Evolutionary conservation across 2,888 invertebrate genomes (phyloP), one percentile per base, ranked within the genome.

Genomic region (Pseudolycoriella hygida): DNA sequence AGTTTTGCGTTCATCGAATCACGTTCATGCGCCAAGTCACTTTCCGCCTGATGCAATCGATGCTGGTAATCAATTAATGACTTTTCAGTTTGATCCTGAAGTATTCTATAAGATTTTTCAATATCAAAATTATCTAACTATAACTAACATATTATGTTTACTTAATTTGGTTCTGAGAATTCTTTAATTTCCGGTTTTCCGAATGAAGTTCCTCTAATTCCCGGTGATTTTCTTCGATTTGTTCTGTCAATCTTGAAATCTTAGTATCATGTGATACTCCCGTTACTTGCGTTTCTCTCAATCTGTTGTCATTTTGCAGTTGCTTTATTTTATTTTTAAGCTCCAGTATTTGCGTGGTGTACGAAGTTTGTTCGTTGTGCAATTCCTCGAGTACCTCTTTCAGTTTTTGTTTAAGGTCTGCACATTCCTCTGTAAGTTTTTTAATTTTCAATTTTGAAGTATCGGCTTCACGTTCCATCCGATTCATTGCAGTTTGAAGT

Each of bases 51-150:
- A 37, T 73, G 56, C 32, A 83, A 59, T 60, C 81, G 78, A 57
- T 70, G 72, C 60, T 83, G 82, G 46, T 76, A 68, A 52, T 82
- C 80, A 45, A 70, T 68, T 48, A 80, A 68, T 40, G 79, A 74
- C 54, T 77, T 73, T 60, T 85, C 84, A 3, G 81, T 80, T 67
- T 85, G 82, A 54, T 81, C 73, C 55, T 85, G 82, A 42, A 83
- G 67, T 51, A 77, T 71, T 61, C 83, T 85, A 46, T 64, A 48
- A 39, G 44, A 30, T 43, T 11, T 39, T n/a, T n/a, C 6, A 37
- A n/a, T 12, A 37, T 37, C n/a, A 12, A 31, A 42, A n/a, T 34
- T 1, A 45, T 40, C 3, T 46, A 45, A 44, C 14, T 34, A 43
- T 40, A 47, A 42, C 12, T 30, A 42, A 40, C 18, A 17, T n/a